These are phyloP conservation scores for Drosophila trapezifrons DNA, from an alignment of 1,140 invertebrate species.

Conservation along the genomic window DNA sequence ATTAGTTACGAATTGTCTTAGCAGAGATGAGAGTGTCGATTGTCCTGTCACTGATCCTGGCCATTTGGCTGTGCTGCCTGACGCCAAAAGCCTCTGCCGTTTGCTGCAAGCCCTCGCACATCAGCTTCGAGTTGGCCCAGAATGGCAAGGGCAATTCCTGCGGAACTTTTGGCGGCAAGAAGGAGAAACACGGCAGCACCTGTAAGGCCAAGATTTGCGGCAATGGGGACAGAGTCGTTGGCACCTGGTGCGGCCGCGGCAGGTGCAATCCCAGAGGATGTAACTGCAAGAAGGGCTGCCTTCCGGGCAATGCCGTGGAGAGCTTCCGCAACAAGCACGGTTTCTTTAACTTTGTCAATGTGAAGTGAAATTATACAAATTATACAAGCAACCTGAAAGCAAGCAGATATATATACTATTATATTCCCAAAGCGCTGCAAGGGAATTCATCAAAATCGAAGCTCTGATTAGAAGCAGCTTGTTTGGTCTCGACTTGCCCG, in stretches of 20 bases:
- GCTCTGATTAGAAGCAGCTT: conserved; percentile 24
- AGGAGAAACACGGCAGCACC: conserved; percentile 11
- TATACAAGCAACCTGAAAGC: neutral
- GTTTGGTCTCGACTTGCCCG: conserved; percentile 1
- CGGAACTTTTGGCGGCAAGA: conserved; percentile 37
- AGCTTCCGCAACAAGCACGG: conserved; percentile 44
- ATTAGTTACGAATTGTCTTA: neutral
- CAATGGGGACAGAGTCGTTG: conserved; percentile 25
- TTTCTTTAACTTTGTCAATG: conserved; percentile 42
- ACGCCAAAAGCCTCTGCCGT: conserved; percentile 4
- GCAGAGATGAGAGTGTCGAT: conserved; percentile 8
- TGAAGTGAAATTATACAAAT: conserved; percentile 3
- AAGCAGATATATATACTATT: neutral
- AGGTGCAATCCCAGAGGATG: conserved; percentile 41
- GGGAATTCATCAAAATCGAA: conserved; percentile 28
- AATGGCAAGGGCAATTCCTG: conserved; percentile 8
- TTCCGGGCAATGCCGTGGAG: conserved; percentile 23
- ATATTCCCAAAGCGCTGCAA: no score
- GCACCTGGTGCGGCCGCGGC: conserved; percentile 45
- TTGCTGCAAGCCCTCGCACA: conserved; percentile 41
- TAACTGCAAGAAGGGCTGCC: conserved; percentile 37
- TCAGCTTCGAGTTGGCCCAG: conserved; percentile 28
- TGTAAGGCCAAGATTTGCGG: conserved; percentile 46
- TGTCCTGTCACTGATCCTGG: conserved; percentile 5
- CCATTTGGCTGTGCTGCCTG: conserved; percentile 19